Percentiles rank a stretch among this genome's conserved stretches.
phyloP scores from a whole-genome alignment of 1,140 invertebrate genomes.

The Calliopsis andreniformis region DNA sequence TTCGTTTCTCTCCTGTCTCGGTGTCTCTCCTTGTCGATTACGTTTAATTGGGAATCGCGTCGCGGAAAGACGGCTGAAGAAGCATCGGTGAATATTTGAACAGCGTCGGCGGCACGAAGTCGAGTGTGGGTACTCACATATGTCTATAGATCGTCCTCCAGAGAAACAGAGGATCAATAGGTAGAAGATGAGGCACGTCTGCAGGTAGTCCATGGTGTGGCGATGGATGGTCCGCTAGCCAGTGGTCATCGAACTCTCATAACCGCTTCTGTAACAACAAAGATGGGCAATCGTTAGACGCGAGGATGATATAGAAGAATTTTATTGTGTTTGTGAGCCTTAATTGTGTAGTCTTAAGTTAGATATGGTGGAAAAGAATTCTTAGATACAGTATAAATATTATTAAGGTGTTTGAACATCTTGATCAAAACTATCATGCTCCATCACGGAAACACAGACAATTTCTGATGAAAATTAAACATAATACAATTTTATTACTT shows the following conservation, averaged over 20 bases:
- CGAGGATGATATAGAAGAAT: too few species aligned
- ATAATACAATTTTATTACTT: too few species aligned
- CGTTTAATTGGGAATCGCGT: background rate
- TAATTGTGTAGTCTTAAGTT: too few species aligned
- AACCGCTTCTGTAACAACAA: conserved; percentile 76
- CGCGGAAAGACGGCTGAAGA: background rate
- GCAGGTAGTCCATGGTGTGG: conserved; percentile 77
- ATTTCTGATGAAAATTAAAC: too few species aligned
- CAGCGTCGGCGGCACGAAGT: background rate
- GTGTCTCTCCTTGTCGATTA: conserved; percentile 17
- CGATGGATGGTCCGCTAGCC: conserved; percentile 69
- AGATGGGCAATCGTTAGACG: conserved; percentile 21
- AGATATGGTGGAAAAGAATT: too few species aligned
- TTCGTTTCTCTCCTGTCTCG: background rate
- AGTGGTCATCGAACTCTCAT: conserved; percentile 80
- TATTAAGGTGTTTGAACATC: too few species aligned
- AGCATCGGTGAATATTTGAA: background rate
- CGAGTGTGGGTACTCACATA: conserved; percentile 74
- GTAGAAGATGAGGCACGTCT: conserved; percentile 76
- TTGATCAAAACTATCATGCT: too few species aligned
- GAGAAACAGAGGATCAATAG: conserved; percentile 72
- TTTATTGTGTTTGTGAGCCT: too few species aligned
- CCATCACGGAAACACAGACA: too few species aligned
- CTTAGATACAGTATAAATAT: too few species aligned
- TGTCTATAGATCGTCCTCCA: conserved; percentile 77